Evolutionary conservation across 2,888 invertebrate genomes (phyloP).

Genomic region (Epistrophella euchroma): DNA sequence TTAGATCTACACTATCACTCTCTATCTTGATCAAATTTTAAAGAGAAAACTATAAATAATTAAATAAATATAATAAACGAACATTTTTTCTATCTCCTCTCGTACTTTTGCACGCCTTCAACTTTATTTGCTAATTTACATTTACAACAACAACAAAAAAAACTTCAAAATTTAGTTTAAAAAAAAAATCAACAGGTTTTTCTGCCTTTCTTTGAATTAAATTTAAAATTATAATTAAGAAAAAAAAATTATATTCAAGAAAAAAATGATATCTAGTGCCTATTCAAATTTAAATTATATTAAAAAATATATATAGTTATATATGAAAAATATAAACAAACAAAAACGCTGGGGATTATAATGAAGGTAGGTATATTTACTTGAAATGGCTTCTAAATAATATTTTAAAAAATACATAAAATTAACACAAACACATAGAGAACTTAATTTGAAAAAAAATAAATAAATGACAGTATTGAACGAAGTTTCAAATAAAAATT

Average conservation of each 20-base stretch:
- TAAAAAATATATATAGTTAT: slow-evolving; percentile 36
- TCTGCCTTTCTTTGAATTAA: slow-evolving; percentile 52
- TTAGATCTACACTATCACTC: neutral
- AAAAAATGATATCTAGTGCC: slow-evolving; percentile 72
- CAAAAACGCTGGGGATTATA: slow-evolving; percentile 28
- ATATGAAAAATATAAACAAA: slow-evolving; percentile 13
- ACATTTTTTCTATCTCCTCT: slow-evolving; percentile 14
- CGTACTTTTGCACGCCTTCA: slow-evolving; percentile 42
- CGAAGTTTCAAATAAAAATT: slow-evolving; percentile 5
- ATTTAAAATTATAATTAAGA: slow-evolving; percentile 25
- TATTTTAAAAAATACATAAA: neutral
- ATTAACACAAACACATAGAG: slow-evolving; percentile 5
- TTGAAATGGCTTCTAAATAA: slow-evolving; percentile 45
- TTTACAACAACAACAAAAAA: neutral
- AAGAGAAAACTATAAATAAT: neutral
- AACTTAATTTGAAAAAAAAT: neutral
- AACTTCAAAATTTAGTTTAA: neutral
- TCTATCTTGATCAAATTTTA: neutral
- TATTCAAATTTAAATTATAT: slow-evolving; percentile 70
- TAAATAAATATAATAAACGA: slow-evolving; percentile 6
- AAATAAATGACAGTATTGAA: neutral
- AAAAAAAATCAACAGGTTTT: slow-evolving; percentile 29
- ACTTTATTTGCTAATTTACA: slow-evolving; percentile 27
- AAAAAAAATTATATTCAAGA: slow-evolving; percentile 18
- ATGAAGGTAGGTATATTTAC: slow-evolving; percentile 34